Percentiles rank a stretch among this genome's conserved stretches.
phyloP scores from a whole-genome alignment of 30 jellyfish, hydroid and myxozoan species.

The Catostylus mosaicus region DNA sequence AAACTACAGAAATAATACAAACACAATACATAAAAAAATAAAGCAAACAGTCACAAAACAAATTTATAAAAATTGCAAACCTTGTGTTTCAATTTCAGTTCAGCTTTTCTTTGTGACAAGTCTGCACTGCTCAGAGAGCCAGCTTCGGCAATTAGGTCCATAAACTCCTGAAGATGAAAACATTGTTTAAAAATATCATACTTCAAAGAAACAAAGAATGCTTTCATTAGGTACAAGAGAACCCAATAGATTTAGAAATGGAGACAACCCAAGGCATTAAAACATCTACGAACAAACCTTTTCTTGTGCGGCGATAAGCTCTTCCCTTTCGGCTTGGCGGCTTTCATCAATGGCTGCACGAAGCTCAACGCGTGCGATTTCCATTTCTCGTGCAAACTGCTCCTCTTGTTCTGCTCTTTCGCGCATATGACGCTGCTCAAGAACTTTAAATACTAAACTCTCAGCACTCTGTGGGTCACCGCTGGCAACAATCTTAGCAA shows the following conservation, averaged over 20 bases:
- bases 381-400: slow-evolving; percentile 77
- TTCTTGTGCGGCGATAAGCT: slow-evolving; percentile 82
- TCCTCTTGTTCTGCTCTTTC: slow-evolving; percentile 93
- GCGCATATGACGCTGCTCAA: slow-evolving; percentile 96
- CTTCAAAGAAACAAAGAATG: no score
- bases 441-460: slow-evolving; percentile 76
- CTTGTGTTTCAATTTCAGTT: slow-evolving; percentile 87
- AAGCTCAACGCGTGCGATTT: slow-evolving; percentile 70
- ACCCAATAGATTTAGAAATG: no score
- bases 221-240: no score
- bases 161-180: slow-evolving; percentile 75
- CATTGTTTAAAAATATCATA: background rate
- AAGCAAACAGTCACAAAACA: no score
- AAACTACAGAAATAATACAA: no score
- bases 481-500: slow-evolving; percentile 60
- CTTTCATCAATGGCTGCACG: slow-evolving; percentile 73
- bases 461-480: slow-evolving; percentile 82
- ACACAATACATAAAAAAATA: no score
- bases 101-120: slow-evolving; percentile 88
- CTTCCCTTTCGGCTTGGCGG: slow-evolving; percentile 79
- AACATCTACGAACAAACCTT: slow-evolving; percentile 45
- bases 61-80: slow-evolving; percentile 28
- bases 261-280: no score
- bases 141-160: slow-evolving; percentile 72
- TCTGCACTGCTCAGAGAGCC: slow-evolving; percentile 81